Conservation (phyloP, 37 sponge, comb jelly and placozoan genomes). For the Crambe crambe region DNA sequence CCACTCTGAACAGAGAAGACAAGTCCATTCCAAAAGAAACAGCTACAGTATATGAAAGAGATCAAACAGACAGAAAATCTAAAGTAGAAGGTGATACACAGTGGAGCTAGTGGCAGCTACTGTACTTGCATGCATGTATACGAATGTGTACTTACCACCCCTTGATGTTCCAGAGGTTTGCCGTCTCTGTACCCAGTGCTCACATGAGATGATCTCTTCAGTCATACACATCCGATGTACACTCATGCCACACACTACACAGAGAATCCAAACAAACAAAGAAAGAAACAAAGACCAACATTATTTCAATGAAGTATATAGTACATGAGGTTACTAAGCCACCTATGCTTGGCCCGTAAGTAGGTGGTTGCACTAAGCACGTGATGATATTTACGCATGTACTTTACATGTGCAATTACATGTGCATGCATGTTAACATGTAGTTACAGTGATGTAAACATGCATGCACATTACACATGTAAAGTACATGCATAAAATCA, state of each 20-base stretch:
- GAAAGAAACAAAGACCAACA: not conserved
- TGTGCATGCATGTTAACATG: too few species aligned
- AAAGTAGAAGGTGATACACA: not conserved
- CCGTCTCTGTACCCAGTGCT: slow-evolving; percentile 31
- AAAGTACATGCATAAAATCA: too few species aligned
- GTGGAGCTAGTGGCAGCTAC: not conserved
- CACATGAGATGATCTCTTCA: slow-evolving; percentile 55
- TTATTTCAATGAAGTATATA: too few species aligned
- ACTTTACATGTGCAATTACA: too few species aligned
- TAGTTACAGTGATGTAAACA: too few species aligned
- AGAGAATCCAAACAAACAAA: slow-evolving; percentile 12
- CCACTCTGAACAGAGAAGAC: slow-evolving; percentile 42
- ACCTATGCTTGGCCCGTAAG: too few species aligned
- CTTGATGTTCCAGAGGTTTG: not conserved
- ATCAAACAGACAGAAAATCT: not conserved
- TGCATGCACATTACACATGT: too few species aligned
- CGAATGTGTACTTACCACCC: not conserved
- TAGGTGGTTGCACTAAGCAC: too few species aligned
- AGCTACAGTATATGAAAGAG: not conserved
- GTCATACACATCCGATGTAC: slow-evolving; percentile 77
- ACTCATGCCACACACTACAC: slow-evolving; percentile 55
- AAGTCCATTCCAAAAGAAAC: slow-evolving; percentile 64
- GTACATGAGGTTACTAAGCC: too few species aligned
- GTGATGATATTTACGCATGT: too few species aligned
- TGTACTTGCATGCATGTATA: not conserved